These are phyloP conservation scores for Triplophysa bombifrons DNA, from an alignment of 2,797 vertebrate species.

Conservation along the genomic window DNA sequence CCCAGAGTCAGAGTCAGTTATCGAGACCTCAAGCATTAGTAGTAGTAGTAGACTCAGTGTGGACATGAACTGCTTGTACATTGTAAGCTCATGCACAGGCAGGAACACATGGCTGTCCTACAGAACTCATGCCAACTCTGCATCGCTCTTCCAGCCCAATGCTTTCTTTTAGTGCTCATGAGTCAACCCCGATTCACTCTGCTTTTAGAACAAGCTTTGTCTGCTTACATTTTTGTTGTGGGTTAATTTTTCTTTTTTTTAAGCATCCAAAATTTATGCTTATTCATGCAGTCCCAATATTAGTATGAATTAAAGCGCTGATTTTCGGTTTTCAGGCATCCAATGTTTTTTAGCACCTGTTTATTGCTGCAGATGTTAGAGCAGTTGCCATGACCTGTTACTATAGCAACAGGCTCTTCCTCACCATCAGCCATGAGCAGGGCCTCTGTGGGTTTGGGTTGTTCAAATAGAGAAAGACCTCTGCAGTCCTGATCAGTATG, in stretches of 20 bases:
- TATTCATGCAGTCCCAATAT: background rate
- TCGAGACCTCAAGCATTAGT: too few species aligned
- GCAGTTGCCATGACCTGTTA: constrained; percentile 58
- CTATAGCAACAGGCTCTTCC: constrained; percentile 70
- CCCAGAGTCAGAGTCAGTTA: too few species aligned
- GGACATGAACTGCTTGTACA: too few species aligned
- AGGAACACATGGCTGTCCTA: too few species aligned
- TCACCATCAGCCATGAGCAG: constrained; percentile 19
- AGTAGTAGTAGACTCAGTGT: too few species aligned
- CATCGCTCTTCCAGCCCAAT: too few species aligned
- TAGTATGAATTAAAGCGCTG: background rate
- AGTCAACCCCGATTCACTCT: too few species aligned
- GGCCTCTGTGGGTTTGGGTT: constrained; percentile 9
- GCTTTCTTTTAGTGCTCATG: too few species aligned
- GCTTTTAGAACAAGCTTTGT: too few species aligned
- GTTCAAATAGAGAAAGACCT: constrained; percentile 1
- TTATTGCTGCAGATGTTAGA: constrained; percentile 57
- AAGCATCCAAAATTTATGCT: background rate
- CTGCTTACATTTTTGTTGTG: too few species aligned
- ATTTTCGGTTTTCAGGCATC: constrained; percentile 3
- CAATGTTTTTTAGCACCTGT: background rate
- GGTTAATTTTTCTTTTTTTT: background rate
- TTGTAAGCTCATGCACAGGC: too few species aligned
- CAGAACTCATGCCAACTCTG: too few species aligned
- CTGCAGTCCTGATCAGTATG: constrained; percentile 53